Percentiles rank a stretch among this genome's conserved stretches.
These are phyloP conservation scores for Lithophane ornitopus DNA, from an alignment of 2,888 invertebrate species.

Conservation along the genomic window DNA sequence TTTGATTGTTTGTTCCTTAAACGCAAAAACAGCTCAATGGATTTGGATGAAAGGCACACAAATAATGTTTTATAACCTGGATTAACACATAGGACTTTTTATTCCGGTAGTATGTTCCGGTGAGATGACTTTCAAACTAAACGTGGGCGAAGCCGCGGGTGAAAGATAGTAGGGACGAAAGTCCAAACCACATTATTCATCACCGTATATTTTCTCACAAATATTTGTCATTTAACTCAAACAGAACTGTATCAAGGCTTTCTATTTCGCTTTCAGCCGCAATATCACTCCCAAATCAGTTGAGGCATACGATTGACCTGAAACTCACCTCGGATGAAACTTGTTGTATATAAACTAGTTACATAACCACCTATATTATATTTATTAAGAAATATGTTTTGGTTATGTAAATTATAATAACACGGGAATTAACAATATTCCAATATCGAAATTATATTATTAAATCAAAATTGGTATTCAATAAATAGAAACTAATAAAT, in stretches of 20 bases:
- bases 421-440: background rate
- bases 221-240: constrained; percentile 2
- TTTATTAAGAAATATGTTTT: constrained; percentile 20
- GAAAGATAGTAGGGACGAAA: too few relatives aligned
- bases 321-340: constrained; percentile 26
- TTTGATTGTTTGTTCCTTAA: too few relatives aligned
- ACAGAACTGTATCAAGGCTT: background rate
- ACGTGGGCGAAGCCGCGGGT: too few relatives aligned
- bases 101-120: too few relatives aligned
- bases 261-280: background rate
- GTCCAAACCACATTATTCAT: background rate
- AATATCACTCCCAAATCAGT: constrained; percentile 34
- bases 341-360: constrained; percentile 18
- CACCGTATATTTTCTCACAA: background rate
- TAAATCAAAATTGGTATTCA: background rate
- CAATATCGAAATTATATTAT: constrained; percentile 11
- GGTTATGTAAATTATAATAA: constrained; percentile 26
- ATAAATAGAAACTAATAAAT: constrained; percentile 12
- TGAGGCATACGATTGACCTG: constrained; percentile 34
- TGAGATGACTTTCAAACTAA: too few relatives aligned
- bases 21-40: too few relatives aligned
- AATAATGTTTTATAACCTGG: too few relatives aligned
- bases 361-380: background rate
- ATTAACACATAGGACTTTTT: too few relatives aligned
- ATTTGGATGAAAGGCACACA: too few relatives aligned